Evolutionary conservation across 2,113 vertebrate genomes (phyloP).

Genomic region (Hyaena hyaena): DNA sequence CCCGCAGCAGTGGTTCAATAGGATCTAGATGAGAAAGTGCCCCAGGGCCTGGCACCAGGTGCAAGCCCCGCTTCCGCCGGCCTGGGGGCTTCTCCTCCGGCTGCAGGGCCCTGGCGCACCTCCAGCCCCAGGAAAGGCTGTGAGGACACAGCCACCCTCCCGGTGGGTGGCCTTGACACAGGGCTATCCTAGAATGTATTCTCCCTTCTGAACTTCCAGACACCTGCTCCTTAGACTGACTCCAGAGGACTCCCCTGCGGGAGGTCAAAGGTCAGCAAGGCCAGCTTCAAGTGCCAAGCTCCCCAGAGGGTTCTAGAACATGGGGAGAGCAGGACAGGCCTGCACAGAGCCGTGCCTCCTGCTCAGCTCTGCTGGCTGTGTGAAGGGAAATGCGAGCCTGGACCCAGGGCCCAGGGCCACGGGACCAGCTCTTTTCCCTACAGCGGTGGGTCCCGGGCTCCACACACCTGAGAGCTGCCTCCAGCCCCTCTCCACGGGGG

Average conservation of each 20-base stretch:
- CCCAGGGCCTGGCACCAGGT: not conserved
- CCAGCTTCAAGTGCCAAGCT: not conserved
- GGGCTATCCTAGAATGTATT: too few relatives aligned
- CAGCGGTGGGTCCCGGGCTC: not conserved
- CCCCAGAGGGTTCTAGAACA: not conserved
- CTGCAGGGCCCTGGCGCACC: not conserved
- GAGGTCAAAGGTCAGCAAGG: not conserved
- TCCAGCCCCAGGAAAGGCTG: not conserved
- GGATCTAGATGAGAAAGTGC: not conserved
- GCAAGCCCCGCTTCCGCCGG: not conserved
- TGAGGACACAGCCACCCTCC: not conserved
- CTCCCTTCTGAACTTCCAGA: not conserved
- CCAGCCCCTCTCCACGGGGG: not conserved
- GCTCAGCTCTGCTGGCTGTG: accelerated
- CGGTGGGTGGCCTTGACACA: not conserved
- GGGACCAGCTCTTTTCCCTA: not conserved
- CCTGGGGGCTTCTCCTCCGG: not conserved
- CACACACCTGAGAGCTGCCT: accelerated
- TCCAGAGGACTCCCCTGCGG: not conserved
- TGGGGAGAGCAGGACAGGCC: not conserved
- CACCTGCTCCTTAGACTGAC: not conserved
- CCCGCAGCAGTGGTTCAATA: not conserved
- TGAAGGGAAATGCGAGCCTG: not conserved
- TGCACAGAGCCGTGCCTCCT: not conserved
- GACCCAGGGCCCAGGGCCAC: accelerated